These are phyloP conservation scores for Notechis scutatus DNA, from an alignment of 2,113 vertebrate species.

Conservation along the genomic window DNA sequence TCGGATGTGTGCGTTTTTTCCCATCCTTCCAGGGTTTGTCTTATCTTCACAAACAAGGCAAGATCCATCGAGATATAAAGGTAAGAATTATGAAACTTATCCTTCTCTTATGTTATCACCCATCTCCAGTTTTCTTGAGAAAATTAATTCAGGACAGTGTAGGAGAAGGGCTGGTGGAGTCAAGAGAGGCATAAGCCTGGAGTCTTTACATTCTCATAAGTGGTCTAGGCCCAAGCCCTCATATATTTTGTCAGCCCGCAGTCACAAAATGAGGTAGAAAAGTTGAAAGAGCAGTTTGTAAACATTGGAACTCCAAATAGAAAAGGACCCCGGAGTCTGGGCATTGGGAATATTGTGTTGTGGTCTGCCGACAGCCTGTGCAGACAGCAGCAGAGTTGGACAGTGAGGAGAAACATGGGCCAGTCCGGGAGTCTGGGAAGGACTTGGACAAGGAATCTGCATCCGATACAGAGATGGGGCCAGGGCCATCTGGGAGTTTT, in stretches of 20 bases:
- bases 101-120: background rate
- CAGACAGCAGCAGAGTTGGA: no score
- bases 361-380: no score
- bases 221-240: no score
- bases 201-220: background rate
- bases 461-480: no score
- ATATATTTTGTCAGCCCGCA: background rate
- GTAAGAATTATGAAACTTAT: constrained; percentile 47
- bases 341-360: no score
- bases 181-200: background rate
- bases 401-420: no score
- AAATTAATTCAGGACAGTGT: background rate
- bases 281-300: background rate
- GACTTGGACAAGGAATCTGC: no score
- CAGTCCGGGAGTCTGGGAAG: no score
- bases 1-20: background rate
- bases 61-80: constrained; percentile 93
- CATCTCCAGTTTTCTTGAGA: background rate
- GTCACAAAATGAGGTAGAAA: background rate
- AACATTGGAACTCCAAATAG: background rate
- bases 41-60: constrained; percentile 86
- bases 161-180: background rate
- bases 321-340: background rate
- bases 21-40: constrained; percentile 76
- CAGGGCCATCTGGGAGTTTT: no score